phyloP scores from a whole-genome alignment of 2,113 vertebrate species.

The Glareola pratincola region DNA sequence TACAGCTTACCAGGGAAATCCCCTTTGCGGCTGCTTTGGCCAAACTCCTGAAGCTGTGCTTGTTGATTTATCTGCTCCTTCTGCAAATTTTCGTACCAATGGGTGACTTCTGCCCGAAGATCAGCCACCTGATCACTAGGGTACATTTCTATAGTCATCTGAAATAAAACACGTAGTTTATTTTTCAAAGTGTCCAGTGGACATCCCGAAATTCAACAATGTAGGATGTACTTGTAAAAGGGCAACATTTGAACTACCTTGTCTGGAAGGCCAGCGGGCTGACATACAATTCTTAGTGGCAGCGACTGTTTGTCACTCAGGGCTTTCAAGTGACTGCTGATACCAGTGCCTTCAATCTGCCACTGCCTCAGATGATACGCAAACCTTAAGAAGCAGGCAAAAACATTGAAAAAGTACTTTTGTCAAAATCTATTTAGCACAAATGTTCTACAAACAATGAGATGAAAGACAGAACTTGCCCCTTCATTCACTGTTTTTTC shows the following conservation, averaged over 20 bases:
- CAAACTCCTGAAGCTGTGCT: constrained; percentile 98
- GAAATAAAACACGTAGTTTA: constrained; percentile 37
- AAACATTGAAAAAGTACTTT: not conserved
- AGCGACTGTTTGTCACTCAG: constrained; percentile 97
- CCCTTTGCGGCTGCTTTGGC: constrained; percentile 90
- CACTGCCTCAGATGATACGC: constrained; percentile 97
- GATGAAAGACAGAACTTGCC: not conserved
- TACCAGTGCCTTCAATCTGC: constrained; percentile 98
- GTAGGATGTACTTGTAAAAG: not conserved
- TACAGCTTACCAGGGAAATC: constrained; percentile 89
- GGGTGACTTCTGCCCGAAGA: constrained; percentile 95
- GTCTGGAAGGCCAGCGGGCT: constrained; percentile 96
- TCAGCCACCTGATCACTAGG: constrained; percentile 98
- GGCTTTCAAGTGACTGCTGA: constrained; percentile 98
- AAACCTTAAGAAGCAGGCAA: constrained; percentile 79
- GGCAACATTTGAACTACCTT: constrained; percentile 76
- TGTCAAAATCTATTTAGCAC: not conserved
- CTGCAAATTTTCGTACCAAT: constrained; percentile 99
- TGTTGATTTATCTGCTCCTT: constrained; percentile 98
- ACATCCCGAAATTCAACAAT: not conserved
- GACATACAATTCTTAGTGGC: constrained; percentile 94
- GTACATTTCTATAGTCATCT: constrained; percentile 99
- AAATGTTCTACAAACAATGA: not conserved
- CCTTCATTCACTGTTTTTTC: not conserved
- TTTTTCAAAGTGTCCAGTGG: not conserved